These are phyloP conservation scores for Passer domesticus DNA, from an alignment of 2,113 vertebrate genomes.

Conservation along the genomic window DNA sequence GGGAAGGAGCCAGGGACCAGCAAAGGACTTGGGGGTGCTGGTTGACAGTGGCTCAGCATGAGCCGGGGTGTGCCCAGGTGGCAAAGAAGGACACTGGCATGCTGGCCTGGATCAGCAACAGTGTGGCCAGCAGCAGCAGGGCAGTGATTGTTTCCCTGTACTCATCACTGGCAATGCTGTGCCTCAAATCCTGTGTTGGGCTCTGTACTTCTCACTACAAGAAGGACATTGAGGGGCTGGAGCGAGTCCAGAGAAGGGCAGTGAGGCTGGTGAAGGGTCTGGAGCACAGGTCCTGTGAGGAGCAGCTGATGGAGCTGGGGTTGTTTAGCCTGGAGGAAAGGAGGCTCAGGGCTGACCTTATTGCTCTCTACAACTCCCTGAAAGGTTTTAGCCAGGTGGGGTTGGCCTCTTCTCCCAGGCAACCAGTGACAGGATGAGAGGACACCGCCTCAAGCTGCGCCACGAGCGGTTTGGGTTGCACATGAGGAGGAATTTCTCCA, in stretches of 20 bases:
- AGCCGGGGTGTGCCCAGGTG: not conserved
- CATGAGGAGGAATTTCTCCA: not conserved
- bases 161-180: too few relatives aligned
- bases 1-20: not conserved
- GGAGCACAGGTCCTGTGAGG: not conserved
- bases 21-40: too few relatives aligned
- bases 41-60: fast-evolving
- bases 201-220: not conserved
- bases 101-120: not conserved
- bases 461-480: not conserved
- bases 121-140: not conserved
- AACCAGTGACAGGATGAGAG: not conserved
- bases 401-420: not conserved
- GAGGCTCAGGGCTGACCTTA: not conserved
- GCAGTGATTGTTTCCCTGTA: too few relatives aligned
- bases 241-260: not conserved
- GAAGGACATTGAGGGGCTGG: too few relatives aligned
- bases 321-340: not conserved
- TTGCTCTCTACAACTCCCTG: fast-evolving
- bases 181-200: not conserved
- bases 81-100: not conserved
- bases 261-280: not conserved
- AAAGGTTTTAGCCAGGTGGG: not conserved
- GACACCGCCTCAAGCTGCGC: not conserved
- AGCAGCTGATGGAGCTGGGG: not conserved